Evolutionary conservation across 1,140 invertebrate genomes (phyloP).

Genomic region (Sarcophaga peregrina): DNA sequence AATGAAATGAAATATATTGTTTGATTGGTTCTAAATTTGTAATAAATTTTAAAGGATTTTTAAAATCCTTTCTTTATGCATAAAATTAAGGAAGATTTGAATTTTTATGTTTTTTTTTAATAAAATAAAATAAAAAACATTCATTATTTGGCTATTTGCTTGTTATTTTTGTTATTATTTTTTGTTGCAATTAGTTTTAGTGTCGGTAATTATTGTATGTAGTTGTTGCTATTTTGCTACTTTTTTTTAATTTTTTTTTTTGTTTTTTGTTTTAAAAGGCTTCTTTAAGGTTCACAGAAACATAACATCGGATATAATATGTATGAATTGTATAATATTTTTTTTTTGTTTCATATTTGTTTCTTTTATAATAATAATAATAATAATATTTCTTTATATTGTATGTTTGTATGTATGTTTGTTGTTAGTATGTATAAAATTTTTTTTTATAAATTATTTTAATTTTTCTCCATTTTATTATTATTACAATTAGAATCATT

Average conservation of each 20-base stretch:
- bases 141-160: constrained; percentile 46
- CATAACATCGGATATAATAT: constrained; percentile 29
- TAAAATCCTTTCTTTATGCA: no score
- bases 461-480: no score
- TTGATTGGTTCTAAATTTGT: background rate
- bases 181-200: background rate
- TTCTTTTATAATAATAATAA: background rate
- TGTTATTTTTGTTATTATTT: constrained; percentile 39
- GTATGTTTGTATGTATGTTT: no score
- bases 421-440: no score
- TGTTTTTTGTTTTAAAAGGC: constrained; percentile 51
- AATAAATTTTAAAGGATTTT: no score
- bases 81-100: background rate
- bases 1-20: background rate
- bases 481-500: no score
- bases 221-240: background rate
- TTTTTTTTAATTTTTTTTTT: constrained; percentile 33
- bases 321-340: constrained; percentile 13
- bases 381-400: background rate
- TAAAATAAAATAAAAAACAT: constrained; percentile 44
- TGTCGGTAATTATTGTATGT: constrained; percentile 45
- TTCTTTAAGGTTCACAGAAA: constrained; percentile 41
- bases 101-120: background rate
- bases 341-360: background rate
- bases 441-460: no score